Evolutionary conservation across 2,797 vertebrate species (phyloP), one percentile per base, ranked within the genome.

Genomic region (Acanthiza pusilla): DNA sequence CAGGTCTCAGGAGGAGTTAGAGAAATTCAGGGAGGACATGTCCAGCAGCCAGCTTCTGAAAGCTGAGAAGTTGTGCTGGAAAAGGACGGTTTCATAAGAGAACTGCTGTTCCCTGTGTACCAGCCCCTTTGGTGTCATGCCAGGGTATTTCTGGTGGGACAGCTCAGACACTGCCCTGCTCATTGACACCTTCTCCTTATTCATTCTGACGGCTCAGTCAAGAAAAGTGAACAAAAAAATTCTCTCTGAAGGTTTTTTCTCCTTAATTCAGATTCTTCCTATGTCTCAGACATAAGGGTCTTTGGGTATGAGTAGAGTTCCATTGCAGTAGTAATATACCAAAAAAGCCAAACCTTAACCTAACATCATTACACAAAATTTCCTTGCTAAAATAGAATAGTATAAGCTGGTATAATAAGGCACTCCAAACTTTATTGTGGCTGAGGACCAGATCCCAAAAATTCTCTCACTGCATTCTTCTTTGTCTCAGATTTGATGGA

Each of bases 281-380:
- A 6, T 43, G 16, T 58, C 38, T 76, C 18, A n/a, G 16, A 60
- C 32, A 27, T 7, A 48, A 11, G 13, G 22, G 4, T 40, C 58
- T 85, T 74, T 23, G 30, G 22, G 7, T 21, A 23, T 20, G 16
- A n/a, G 50, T 32, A 78, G 50, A 25, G 13, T 34, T 83, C 65
- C 54, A 47, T 30, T 63, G 53, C 30, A 50, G n/a, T 5, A 85
- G 38, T 23, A 34, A 77, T 13, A 60, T 2, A 27, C 11, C 5
- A 38, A 16, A 47, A 57, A 85, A 71, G 34, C 0, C 25, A 10
- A 2, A 1, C 3, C 5, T 20, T 16, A 51, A 55, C 4, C 16
- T 26, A 55, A 50, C 4, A 10, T 11, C 8, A 43, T 57, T 32
- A 15, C 29, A 67, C 22, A 42, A 5, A 77, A 42, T 30, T 63